Conservation (phyloP, 92 coral and sea anemone species). For the Porites cylindrica region DNA sequence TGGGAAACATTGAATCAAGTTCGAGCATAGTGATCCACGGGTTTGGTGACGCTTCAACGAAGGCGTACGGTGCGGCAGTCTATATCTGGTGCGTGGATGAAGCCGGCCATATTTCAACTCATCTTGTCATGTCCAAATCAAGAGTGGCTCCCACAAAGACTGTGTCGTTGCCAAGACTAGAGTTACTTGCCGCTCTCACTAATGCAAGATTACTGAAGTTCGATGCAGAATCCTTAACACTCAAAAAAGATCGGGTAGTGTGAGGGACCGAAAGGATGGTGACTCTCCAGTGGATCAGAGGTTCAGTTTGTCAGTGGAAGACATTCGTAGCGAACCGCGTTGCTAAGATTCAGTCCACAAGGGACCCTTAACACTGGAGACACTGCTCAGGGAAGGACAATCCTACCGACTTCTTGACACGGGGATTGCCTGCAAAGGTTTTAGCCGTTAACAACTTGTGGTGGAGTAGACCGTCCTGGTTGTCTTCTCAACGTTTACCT, state of each 20-base stretch:
- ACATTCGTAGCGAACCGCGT: conserved; percentile 15
- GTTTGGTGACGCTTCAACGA: conserved; percentile 36
- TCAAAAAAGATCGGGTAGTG: conserved; percentile 18
- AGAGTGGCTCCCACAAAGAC: conserved; percentile 34
- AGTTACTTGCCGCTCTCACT: conserved; percentile 37
- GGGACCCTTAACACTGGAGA: conserved; percentile 29
- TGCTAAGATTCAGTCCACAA: conserved; percentile 15
- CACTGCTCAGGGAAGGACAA: conserved; percentile 55
- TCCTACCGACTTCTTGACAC: conserved; percentile 56
- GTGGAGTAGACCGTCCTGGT: no score
- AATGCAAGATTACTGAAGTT: conserved; percentile 35
- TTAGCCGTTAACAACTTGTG: no score
- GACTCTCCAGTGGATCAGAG: conserved; percentile 12
- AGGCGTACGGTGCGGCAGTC: conserved; percentile 8
- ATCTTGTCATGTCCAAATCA: conserved; percentile 23
- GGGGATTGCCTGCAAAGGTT: no score
- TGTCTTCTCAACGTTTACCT: no score
- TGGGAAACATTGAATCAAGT: not conserved
- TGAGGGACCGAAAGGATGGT: not conserved
- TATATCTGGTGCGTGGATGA: conserved; percentile 19
- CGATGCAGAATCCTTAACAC: conserved; percentile 30
- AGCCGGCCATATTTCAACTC: not conserved
- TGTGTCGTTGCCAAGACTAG: conserved; percentile 32
- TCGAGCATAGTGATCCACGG: conserved; percentile 25
- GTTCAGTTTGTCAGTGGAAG: conserved; percentile 7